Percentiles rank a stretch among this genome's conserved stretches.
Evolutionary conservation across 2,797 vertebrate species (phyloP).

Genomic region (Ibycter americanus): DNA sequence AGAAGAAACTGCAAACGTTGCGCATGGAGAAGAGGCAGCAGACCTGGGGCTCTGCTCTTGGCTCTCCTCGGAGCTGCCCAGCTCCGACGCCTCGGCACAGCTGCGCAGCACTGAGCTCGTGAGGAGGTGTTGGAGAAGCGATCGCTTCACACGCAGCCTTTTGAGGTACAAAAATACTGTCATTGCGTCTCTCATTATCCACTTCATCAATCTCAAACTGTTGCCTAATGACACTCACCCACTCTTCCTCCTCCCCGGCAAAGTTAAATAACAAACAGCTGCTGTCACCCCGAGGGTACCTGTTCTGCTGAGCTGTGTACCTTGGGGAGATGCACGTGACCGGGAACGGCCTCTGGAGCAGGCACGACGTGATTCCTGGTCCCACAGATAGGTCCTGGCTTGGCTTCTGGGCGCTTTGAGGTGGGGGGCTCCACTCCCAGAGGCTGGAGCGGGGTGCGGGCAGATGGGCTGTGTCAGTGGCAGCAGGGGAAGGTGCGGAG

Average conservation of each 20-base stretch:
- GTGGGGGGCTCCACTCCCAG: too few relatives aligned
- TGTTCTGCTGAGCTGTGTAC: neutral
- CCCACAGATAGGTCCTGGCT: neutral
- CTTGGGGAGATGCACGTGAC: fast-evolving
- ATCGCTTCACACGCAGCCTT: neutral
- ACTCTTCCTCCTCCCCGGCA: conserved; percentile 25
- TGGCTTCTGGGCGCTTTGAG: neutral
- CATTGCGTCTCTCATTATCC: conserved; percentile 61
- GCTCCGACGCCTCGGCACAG: neutral
- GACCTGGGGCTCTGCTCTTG: fast-evolving
- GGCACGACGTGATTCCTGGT: fast-evolving
- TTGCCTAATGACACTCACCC: conserved; percentile 52
- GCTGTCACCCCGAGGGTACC: neutral
- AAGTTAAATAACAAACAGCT: neutral
- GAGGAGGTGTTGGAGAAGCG: neutral
- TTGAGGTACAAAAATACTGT: conserved; percentile 23
- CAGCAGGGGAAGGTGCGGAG: neutral
- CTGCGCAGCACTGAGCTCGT: neutral
- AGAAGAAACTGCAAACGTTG: fast-evolving
- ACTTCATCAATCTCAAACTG: conserved; percentile 70
- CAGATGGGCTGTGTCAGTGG: fast-evolving
- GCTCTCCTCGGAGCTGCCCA: neutral
- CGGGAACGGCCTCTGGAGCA: neutral
- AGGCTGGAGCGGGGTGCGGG: neutral
- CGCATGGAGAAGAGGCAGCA: neutral